Percentiles rank a stretch among this genome's conserved stretches.
phyloP scores from a whole-genome alignment of 2,113 vertebrate genomes.

The Aphelocoma coerulescens region DNA sequence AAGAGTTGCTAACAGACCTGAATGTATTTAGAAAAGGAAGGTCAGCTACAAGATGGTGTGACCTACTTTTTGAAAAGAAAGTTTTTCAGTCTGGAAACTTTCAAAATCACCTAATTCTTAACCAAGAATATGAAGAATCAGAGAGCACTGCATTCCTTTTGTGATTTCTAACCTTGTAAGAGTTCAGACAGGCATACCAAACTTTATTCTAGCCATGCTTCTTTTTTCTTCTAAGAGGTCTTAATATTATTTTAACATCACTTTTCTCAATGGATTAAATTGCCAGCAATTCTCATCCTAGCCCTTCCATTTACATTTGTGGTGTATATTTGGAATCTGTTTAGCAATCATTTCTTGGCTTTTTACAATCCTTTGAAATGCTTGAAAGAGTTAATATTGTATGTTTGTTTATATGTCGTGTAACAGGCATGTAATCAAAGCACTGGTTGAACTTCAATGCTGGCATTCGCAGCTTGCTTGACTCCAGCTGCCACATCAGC shows the following conservation, averaged over 20 bases:
- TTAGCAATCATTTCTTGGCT: background rate
- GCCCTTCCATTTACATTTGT: background rate
- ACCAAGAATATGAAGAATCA: background rate
- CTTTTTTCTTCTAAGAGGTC: background rate
- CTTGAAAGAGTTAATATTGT: background rate
- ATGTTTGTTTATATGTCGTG: constrained; percentile 1
- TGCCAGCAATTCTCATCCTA: background rate
- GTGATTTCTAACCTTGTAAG: background rate
- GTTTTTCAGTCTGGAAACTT: background rate
- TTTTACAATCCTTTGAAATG: constrained; percentile 26
- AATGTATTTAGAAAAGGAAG: background rate
- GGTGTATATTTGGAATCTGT: background rate
- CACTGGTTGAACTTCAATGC: background rate
- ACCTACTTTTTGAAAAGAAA: background rate
- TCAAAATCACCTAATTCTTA: background rate
- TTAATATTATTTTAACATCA: background rate
- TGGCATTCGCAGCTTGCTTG: constrained; percentile 4
- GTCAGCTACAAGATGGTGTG: background rate
- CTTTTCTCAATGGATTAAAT: background rate
- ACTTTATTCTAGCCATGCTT: background rate
- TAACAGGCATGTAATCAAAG: constrained; percentile 29
- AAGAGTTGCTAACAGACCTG: background rate
- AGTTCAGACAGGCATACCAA: background rate
- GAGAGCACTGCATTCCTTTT: background rate
- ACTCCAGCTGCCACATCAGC: background rate